Evolutionary conservation across 2,797 vertebrate genomes (phyloP).

Genomic region (Ctenopoma kingsleyae): DNA sequence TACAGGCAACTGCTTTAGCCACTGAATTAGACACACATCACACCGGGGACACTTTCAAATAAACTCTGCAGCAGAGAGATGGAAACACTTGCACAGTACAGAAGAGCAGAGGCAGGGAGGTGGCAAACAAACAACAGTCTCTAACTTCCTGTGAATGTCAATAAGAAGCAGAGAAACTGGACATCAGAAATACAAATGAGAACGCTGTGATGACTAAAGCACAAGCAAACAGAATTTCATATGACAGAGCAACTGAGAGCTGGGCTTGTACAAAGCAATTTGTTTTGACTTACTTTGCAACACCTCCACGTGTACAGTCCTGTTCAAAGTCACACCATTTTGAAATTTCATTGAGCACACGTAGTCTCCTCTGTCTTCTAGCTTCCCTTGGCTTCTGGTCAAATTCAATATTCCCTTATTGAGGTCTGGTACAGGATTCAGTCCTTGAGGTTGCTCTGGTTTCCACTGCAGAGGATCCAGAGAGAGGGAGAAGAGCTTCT

Average conservation of each 20-base stretch:
- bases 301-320: slow-evolving; percentile 62
- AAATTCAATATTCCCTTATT: slow-evolving; percentile 47
- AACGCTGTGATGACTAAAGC: background rate
- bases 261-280: background rate
- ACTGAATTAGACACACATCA: slow-evolving; percentile 55
- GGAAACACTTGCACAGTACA: slow-evolving; percentile 14
- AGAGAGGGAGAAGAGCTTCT: slow-evolving; percentile 47
- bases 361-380: slow-evolving; percentile 66
- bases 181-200: slow-evolving; percentile 16
- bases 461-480: slow-evolving; percentile 4
- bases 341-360: slow-evolving; percentile 59
- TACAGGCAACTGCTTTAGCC: slow-evolving; percentile 42
- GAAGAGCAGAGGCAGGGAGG: slow-evolving; percentile 17
- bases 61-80: slow-evolving; percentile 41
- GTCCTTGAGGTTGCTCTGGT: fast-evolving
- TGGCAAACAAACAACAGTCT: slow-evolving; percentile 11
- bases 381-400: background rate
- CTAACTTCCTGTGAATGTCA: slow-evolving; percentile 28
- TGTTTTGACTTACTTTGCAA: slow-evolving; percentile 72
- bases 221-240: background rate
- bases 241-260: background rate
- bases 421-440: fast-evolving
- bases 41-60: slow-evolving; percentile 53
- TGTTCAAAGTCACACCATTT: background rate
- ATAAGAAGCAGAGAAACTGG: slow-evolving; percentile 14